These are phyloP conservation scores for Diadumene lineata DNA, from an alignment of 92 coral and sea anemone species.

Conservation along the genomic window DNA sequence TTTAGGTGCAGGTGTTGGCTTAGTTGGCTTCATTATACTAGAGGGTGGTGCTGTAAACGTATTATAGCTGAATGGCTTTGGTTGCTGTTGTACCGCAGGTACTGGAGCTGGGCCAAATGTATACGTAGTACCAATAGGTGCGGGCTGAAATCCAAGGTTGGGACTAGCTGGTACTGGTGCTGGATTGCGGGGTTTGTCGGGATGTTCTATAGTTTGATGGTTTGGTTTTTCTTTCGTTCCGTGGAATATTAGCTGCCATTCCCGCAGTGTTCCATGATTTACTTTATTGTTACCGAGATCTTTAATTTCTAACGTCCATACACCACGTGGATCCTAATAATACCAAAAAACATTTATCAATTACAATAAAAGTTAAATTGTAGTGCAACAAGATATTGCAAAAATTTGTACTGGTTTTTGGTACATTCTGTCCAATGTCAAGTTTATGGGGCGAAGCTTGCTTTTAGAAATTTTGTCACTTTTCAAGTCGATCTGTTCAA, in stretches of 20 bases:
- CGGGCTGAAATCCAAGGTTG: constrained; percentile 32
- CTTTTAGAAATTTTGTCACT: too few species aligned
- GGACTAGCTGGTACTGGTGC: constrained; percentile 75
- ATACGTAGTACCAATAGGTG: constrained; percentile 85
- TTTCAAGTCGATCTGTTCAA: too few species aligned
- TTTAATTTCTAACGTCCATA: constrained; percentile 94
- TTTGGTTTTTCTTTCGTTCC: constrained; percentile 92
- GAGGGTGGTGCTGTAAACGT: constrained; percentile 28
- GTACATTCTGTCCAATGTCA: too few species aligned
- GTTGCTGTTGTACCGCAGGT: too few species aligned
- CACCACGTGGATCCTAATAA: constrained; percentile 87
- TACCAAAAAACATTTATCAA: too few species aligned
- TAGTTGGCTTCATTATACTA: constrained; percentile 26
- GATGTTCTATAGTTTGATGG: constrained; percentile 76
- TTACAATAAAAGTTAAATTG: too few species aligned
- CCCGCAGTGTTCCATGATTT: constrained; percentile 85
- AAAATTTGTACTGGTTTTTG: too few species aligned
- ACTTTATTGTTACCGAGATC: constrained; percentile 85
- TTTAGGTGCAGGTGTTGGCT: constrained; percentile 28
- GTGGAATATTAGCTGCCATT: constrained; percentile 94
- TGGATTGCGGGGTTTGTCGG: constrained; percentile 71
- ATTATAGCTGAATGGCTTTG: constrained; percentile 22
- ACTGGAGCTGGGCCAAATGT: constrained; percentile 75
- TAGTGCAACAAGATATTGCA: too few species aligned
- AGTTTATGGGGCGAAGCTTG: too few species aligned